These are phyloP conservation scores for Monochamus saltuarius DNA, from an alignment of 1,140 invertebrate genomes.

Conservation along the genomic window DNA sequence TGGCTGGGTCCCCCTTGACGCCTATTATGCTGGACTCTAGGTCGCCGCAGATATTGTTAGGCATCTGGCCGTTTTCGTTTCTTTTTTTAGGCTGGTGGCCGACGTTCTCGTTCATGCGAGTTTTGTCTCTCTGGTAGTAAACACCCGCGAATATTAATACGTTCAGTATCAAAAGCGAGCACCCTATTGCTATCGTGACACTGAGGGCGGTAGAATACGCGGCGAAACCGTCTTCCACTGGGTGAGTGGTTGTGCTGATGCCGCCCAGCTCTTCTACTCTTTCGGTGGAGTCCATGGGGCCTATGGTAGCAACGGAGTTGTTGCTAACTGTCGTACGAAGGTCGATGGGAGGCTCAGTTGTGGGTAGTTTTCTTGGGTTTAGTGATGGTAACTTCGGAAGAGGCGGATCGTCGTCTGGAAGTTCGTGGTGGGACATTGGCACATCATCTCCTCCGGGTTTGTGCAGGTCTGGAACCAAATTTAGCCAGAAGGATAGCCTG, in stretches of 20 bases:
- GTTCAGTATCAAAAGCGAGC: constrained; percentile 85
- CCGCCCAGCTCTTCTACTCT: constrained; percentile 48
- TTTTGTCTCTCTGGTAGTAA: constrained; percentile 89
- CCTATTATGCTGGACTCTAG: constrained; percentile 43
- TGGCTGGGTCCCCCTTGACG: constrained; percentile 65
- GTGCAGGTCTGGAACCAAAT: constrained; percentile 94
- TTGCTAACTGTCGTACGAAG: constrained; percentile 47
- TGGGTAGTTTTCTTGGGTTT: constrained; percentile 55
- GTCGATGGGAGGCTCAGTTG: constrained; percentile 57
- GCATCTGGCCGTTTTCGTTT: constrained; percentile 81
- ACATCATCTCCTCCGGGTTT: constrained; percentile 83
- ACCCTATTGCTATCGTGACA: constrained; percentile 93
- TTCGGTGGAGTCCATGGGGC: constrained; percentile 46
- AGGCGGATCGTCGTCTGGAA: constrained; percentile 70
- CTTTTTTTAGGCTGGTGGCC: constrained; percentile 66
- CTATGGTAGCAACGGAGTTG: constrained; percentile 47
- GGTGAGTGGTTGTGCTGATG: constrained; percentile 56
- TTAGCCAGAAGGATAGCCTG: constrained; percentile 92
- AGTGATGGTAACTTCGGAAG: constrained; percentile 58
- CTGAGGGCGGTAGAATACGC: constrained; percentile 85
- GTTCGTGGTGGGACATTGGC: constrained; percentile 80
- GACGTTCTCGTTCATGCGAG: constrained; percentile 63
- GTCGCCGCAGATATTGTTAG: constrained; percentile 80
- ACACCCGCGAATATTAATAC: constrained; percentile 92
- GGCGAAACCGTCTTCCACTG: constrained; percentile 81